Conservation (phyloP, 2,888 invertebrate genomes). For the Parnassius smintheus region DNA sequence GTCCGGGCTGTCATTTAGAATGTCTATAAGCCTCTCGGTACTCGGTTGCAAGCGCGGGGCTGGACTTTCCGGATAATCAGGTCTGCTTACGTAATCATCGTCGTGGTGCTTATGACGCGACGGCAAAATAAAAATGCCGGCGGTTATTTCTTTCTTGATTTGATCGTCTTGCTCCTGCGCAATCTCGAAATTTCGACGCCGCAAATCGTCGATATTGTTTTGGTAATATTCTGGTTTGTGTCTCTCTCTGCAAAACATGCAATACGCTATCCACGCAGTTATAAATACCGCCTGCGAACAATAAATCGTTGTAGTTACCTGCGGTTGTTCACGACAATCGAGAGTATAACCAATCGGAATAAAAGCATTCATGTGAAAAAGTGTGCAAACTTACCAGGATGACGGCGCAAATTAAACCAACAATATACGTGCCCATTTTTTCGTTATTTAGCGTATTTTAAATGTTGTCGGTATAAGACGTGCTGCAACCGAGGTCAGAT, state of each 20-base stretch:
- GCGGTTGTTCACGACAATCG: too few relatives aligned
- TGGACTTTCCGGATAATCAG: conserved; percentile 69
- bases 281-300: conserved; percentile 58
- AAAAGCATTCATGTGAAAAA: not conserved
- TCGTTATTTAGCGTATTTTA: conserved; percentile 29
- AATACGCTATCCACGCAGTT: conserved; percentile 65
- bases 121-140: conserved; percentile 63
- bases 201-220: conserved; percentile 58
- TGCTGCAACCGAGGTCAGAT: conserved; percentile 58
- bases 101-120: conserved; percentile 56
- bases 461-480: conserved; percentile 45
- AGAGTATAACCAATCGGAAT: too few relatives aligned
- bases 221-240: conserved; percentile 62
- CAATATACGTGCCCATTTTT: conserved; percentile 61
- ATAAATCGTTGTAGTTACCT: not conserved
- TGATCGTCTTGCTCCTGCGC: conserved; percentile 45
- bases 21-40: conserved; percentile 57
- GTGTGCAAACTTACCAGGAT: conserved; percentile 60
- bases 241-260: conserved; percentile 68
- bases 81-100: conserved; percentile 57
- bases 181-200: conserved; percentile 49
- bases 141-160: conserved; percentile 50
- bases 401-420: conserved; percentile 63
- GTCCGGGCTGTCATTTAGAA: conserved; percentile 46
- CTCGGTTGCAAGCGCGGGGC: conserved; percentile 47